These are phyloP conservation scores for Drosophila stalkeri DNA, from an alignment of 2,888 invertebrate genomes.

Conservation along the genomic window DNA sequence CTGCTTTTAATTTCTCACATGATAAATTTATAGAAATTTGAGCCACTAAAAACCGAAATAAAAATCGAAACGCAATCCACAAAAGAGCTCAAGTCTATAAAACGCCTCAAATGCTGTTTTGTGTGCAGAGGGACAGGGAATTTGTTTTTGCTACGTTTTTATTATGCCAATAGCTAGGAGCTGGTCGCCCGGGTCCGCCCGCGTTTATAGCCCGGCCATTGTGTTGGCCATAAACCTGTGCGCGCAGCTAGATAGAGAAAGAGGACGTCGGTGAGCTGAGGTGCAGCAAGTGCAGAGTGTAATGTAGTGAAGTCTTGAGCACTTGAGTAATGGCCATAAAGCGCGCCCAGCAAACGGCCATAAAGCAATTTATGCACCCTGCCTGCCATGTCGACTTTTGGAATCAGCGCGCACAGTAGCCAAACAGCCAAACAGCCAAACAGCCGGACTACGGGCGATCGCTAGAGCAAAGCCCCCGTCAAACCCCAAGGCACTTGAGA, in stretches of 20 bases:
- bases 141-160: constrained; percentile 71
- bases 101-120: constrained; percentile 20
- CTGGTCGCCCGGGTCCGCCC: constrained; percentile 42
- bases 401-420: constrained; percentile 78
- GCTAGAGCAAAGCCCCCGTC: constrained; percentile 21
- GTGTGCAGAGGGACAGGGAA: constrained; percentile 28
- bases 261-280: constrained; percentile 6
- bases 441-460: constrained; percentile 27
- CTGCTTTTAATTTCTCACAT: constrained; percentile 74
- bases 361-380: constrained; percentile 79
- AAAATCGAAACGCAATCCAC: constrained; percentile 66
- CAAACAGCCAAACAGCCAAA: constrained; percentile 52
- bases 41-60: constrained; percentile 57
- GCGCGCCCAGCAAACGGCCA: constrained; percentile 70
- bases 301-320: constrained; percentile 60
- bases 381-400: constrained; percentile 68
- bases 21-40: constrained; percentile 75
- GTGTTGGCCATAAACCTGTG: constrained; percentile 65
- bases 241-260: constrained; percentile 5
- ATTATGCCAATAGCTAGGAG: constrained; percentile 75
- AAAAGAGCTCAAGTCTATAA: constrained; percentile 61
- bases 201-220: constrained; percentile 75
- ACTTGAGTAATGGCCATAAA: constrained; percentile 82
- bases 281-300: constrained; percentile 5
- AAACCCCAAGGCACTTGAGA: constrained; percentile 55